phyloP scores from a whole-genome alignment of 2,888 invertebrate species.

The Carpatolechia fugitivella region DNA sequence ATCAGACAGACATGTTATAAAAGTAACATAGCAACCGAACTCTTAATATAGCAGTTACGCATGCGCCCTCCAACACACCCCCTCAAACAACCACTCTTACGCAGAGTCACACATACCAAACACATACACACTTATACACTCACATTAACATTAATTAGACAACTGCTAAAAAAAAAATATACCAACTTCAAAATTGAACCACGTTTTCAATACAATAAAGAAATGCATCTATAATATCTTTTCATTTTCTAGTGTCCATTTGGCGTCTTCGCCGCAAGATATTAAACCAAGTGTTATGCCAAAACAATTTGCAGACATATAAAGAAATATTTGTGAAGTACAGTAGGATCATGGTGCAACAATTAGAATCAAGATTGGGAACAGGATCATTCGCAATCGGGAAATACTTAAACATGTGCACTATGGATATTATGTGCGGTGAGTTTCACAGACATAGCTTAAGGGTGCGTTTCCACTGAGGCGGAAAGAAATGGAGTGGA shows the following conservation, averaged over 20 bases:
- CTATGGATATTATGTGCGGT: slow-evolving; percentile 26
- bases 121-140: too few relatives aligned
- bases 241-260: slow-evolving; percentile 19
- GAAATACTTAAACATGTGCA: slow-evolving; percentile 21
- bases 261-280: slow-evolving; percentile 26
- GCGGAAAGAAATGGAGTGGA: background rate
- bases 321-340: slow-evolving; percentile 17
- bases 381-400: slow-evolving; percentile 19
- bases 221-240: too few relatives aligned
- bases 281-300: slow-evolving; percentile 20
- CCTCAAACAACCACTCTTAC: too few relatives aligned
- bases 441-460: background rate
- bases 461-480: background rate
- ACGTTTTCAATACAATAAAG: too few relatives aligned
- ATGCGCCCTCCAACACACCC: too few relatives aligned
- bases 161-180: too few relatives aligned
- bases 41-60: too few relatives aligned
- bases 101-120: too few relatives aligned
- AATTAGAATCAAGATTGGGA: slow-evolving; percentile 2
- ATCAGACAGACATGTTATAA: too few relatives aligned
- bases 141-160: too few relatives aligned
- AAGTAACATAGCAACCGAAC: too few relatives aligned
- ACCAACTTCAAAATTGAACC: too few relatives aligned
- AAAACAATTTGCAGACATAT: slow-evolving; percentile 20
- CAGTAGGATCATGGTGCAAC: slow-evolving; percentile 6